phyloP scores from a whole-genome alignment of 2,113 vertebrate species.

The Capreolus pygargus region DNA sequence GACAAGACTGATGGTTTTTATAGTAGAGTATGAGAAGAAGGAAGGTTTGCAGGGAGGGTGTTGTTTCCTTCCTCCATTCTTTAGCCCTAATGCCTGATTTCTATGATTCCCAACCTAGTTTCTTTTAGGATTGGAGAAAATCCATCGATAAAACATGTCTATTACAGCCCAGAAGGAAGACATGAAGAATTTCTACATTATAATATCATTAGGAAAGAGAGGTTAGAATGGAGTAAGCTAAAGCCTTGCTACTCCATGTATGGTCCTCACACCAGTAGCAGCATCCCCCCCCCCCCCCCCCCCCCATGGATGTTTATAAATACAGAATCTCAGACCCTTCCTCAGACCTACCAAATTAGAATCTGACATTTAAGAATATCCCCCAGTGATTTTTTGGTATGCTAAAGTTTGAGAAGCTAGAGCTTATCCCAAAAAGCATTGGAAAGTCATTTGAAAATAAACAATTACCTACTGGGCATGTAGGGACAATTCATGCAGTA shows the following conservation, averaged over 20 bases:
- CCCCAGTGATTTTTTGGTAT: background rate
- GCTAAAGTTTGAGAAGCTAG: background rate
- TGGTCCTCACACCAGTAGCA: background rate
- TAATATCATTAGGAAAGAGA: background rate
- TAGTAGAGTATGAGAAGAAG: slow-evolving; percentile 10
- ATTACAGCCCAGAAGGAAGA: background rate
- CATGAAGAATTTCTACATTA: background rate
- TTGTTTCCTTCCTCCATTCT: background rate
- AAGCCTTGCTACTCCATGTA: background rate
- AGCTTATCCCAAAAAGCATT: background rate
- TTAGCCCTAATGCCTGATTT: background rate
- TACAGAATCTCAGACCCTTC: background rate
- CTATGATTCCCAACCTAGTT: background rate
- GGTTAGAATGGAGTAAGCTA: background rate
- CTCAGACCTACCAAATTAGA: background rate
- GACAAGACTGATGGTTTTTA: background rate
- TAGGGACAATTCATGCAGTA: background rate
- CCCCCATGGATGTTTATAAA: background rate
- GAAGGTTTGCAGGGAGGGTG: background rate
- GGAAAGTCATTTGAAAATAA: slow-evolving; percentile 38
- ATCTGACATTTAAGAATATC: background rate
- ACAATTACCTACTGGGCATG: background rate
- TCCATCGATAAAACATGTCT: background rate
- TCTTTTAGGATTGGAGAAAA: slow-evolving; percentile 11
- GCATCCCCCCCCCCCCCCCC: too few relatives aligned